These are phyloP conservation scores for Sebastiscus albofasciatus DNA, from an alignment of 2,797 vertebrate genomes.

Conservation along the genomic window DNA sequence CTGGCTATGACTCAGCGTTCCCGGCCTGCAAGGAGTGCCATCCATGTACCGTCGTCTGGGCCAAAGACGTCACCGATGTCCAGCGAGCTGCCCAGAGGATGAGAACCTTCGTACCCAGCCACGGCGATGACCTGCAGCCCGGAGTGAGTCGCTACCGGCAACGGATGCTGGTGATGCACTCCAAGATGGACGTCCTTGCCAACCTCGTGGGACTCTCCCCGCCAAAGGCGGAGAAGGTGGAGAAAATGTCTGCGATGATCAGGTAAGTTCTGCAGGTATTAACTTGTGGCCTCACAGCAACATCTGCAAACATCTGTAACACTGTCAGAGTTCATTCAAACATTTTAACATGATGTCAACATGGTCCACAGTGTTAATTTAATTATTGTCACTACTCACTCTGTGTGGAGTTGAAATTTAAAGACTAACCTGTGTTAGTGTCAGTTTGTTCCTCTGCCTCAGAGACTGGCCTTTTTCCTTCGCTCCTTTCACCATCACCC, in stretches of 20 bases:
- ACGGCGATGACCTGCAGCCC: background rate
- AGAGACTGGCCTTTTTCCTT: too few relatives aligned
- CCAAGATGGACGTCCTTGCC: slow-evolving; percentile 72
- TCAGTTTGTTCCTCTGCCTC: too few relatives aligned
- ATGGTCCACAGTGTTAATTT: too few relatives aligned
- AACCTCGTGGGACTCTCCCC: slow-evolving; percentile 74
- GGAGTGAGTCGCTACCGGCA: slow-evolving; percentile 58
- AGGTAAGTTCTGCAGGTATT: slow-evolving; percentile 22
- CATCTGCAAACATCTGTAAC: too few relatives aligned
- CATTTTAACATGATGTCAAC: too few relatives aligned
- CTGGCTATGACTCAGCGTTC: slow-evolving; percentile 79
- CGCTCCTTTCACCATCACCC: too few relatives aligned
- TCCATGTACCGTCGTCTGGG: slow-evolving; percentile 84
- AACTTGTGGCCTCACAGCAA: too few relatives aligned
- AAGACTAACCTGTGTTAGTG: too few relatives aligned
- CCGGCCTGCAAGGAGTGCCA: slow-evolving; percentile 87
- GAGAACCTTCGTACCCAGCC: slow-evolving; percentile 52
- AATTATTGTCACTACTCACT: too few relatives aligned
- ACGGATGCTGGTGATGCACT: slow-evolving; percentile 76
- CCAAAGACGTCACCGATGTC: slow-evolving; percentile 72
- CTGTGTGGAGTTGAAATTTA: too few relatives aligned
- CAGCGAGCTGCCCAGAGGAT: slow-evolving; percentile 63
- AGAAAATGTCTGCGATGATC: slow-evolving; percentile 66
- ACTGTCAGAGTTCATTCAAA: too few relatives aligned
- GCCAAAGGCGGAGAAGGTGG: slow-evolving; percentile 68